Evolutionary conservation across 2,113 vertebrate species (phyloP).

Genomic region (Amphilophus citrinellus): DNA sequence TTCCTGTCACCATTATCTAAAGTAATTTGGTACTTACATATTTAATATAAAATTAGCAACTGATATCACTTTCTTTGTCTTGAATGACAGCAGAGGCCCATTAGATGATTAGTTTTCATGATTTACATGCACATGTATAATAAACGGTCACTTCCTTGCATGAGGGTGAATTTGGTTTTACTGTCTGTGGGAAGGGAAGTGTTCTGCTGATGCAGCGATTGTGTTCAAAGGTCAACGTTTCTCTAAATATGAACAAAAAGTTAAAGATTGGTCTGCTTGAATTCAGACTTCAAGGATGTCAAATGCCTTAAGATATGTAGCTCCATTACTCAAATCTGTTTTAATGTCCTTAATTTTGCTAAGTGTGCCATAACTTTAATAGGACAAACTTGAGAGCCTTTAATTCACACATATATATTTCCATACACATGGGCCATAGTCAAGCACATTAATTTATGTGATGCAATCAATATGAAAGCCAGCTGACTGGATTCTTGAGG

Average conservation of each 20-base stretch:
- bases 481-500: slow-evolving; percentile 34
- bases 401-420: slow-evolving; percentile 46
- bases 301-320: slow-evolving; percentile 1
- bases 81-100: slow-evolving; percentile 3
- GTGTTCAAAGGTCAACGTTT: background rate
- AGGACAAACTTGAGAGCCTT: slow-evolving; percentile 44
- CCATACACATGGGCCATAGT: background rate
- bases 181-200: background rate
- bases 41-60: slow-evolving; percentile 46
- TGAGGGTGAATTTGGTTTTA: background rate
- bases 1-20: slow-evolving; percentile 41
- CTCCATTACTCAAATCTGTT: slow-evolving; percentile 24
- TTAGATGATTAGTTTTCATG: slow-evolving; percentile 25
- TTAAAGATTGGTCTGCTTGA: background rate
- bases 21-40: slow-evolving; percentile 42
- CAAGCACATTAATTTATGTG: slow-evolving; percentile 36
- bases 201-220: background rate
- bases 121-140: background rate
- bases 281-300: slow-evolving; percentile 4
- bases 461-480: slow-evolving; percentile 59
- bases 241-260: background rate
- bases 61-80: slow-evolving; percentile 33
- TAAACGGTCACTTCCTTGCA: background rate
- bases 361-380: slow-evolving; percentile 54
- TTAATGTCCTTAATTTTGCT: slow-evolving; percentile 51